phyloP scores from a whole-genome alignment of 2,888 invertebrate genomes.

The Pristionchus entomophagus region DNA sequence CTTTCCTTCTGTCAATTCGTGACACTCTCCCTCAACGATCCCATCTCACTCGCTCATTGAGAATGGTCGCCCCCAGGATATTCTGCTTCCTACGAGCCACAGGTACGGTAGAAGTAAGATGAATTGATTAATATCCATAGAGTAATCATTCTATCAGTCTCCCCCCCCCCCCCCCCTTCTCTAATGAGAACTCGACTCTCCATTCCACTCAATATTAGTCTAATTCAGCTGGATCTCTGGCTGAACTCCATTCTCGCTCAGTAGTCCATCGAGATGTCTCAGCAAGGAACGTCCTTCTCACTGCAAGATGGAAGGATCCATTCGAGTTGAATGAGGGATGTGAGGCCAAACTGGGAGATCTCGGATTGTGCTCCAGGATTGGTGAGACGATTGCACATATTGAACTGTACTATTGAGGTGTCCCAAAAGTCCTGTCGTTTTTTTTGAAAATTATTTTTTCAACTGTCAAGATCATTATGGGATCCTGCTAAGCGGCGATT shows the following conservation, averaged over 20 bases:
- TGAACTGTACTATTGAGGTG: no score
- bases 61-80: neutral
- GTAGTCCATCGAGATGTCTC: constrained; percentile 41
- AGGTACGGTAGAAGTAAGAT: neutral
- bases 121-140: neutral
- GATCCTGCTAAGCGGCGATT: no score
- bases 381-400: constrained; percentile 27
- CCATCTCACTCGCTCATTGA: neutral
- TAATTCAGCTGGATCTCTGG: neutral
- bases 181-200: no score
- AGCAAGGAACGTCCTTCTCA: constrained; percentile 39
- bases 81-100: constrained; percentile 30
- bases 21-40: constrained; percentile 35
- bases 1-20: constrained; percentile 23
- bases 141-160: neutral
- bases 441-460: no score
- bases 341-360: constrained; percentile 40
- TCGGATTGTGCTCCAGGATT: constrained; percentile 37
- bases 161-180: neutral
- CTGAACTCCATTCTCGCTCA: constrained; percentile 20
- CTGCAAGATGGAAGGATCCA: constrained; percentile 25
- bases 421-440: no score
- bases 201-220: no score
- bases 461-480: no score
- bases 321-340: neutral